Evolutionary conservation across 2,113 vertebrate species (phyloP).

Genomic region (Archilochus colubris): DNA sequence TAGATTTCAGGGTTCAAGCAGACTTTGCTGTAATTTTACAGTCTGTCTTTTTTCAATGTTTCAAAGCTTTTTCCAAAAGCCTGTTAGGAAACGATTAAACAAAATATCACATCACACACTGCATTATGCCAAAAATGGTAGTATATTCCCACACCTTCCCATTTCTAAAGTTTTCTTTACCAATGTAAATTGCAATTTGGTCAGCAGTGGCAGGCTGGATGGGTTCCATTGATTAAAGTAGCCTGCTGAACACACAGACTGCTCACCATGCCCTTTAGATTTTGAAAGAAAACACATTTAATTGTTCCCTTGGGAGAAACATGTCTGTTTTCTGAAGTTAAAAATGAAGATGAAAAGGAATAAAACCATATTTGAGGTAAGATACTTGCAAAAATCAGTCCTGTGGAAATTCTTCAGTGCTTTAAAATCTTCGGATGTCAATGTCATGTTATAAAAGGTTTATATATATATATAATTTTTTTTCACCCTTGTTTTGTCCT

Average conservation of each 20-base stretch:
- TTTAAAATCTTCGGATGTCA: not conserved
- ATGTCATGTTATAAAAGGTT: not conserved
- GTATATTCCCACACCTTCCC: not conserved
- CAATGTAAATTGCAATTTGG: slow-evolving; percentile 55
- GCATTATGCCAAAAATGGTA: slow-evolving; percentile 15
- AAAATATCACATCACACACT: not conserved
- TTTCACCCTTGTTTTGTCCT: not conserved
- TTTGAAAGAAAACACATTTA: slow-evolving; percentile 73
- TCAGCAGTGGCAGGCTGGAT: slow-evolving; percentile 44
- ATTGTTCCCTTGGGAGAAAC: slow-evolving; percentile 73
- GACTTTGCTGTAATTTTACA: not conserved
- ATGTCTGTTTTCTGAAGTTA: slow-evolving; percentile 72
- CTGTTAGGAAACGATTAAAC: slow-evolving; percentile 46
- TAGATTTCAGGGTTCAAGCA: not conserved
- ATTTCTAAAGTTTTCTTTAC: not conserved
- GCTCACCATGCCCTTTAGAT: slow-evolving; percentile 67
- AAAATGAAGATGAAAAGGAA: slow-evolving; percentile 46
- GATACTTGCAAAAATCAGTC: not conserved
- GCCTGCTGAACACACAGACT: slow-evolving; percentile 55
- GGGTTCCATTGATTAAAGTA: slow-evolving; percentile 67
- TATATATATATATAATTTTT: no score
- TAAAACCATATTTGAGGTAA: slow-evolving; percentile 36
- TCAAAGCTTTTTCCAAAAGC: not conserved
- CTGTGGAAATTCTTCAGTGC: not conserved
- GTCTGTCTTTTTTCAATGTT: not conserved